Evolutionary conservation across 1,140 invertebrate genomes (phyloP).

Genomic region (silkworm (Bombyx mori)): ASM3026992v2 NC_085116.1:8308501-8309000

Average conservation of each 20-base stretch:
- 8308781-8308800: conserved; percentile 63
- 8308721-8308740: no score
- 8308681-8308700: no score
- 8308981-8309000: background rate
- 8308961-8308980: conserved; percentile 22
- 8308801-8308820: conserved; percentile 70
- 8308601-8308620: no score
- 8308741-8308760: conserved; percentile 34
- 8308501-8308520: no score
- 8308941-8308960: conserved; percentile 39
- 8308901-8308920: conserved; percentile 69
- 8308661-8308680: no score
- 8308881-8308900: conserved; percentile 67
- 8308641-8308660: no score
- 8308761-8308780: conserved; percentile 65
- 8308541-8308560: no score
- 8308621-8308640: no score
- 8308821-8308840: conserved; percentile 70
- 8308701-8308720: no score
- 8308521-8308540: no score
- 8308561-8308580: no score
- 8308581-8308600: no score
- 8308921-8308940: conserved; percentile 54
- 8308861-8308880: conserved; percentile 67
- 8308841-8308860: conserved; percentile 71